phyloP scores from a whole-genome alignment of 2,113 vertebrate genomes.

The Tor tambroides region DNA sequence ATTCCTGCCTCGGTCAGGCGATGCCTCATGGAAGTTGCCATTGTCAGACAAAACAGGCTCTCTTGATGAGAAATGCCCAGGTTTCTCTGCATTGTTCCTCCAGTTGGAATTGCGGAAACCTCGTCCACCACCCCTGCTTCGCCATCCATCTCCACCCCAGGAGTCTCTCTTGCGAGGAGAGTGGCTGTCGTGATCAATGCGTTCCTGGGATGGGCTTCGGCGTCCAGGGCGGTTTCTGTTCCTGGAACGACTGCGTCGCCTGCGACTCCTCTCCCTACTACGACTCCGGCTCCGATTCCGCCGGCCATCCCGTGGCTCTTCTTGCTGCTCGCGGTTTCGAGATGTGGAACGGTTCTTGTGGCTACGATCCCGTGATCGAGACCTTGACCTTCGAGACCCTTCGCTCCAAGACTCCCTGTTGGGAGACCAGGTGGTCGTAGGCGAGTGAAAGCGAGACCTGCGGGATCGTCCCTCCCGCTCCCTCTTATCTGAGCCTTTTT shows the following conservation, averaged over 20 bases:
- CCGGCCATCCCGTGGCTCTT: conserved; percentile 69
- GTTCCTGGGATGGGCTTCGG: conserved; percentile 77
- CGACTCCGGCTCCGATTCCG: conserved; percentile 76
- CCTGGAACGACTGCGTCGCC: conserved; percentile 76
- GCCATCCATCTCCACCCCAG: conserved; percentile 66
- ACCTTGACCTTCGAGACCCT: conserved; percentile 76
- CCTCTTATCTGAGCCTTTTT: conserved; percentile 67
- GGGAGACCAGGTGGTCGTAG: conserved; percentile 92
- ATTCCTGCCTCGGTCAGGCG: conserved; percentile 78
- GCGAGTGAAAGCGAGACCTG: conserved; percentile 93
- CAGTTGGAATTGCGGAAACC: conserved; percentile 75
- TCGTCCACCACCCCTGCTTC: conserved; percentile 39
- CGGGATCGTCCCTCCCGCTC: conserved; percentile 67
- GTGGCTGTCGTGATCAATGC: conserved; percentile 77
- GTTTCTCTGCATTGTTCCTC: conserved; percentile 78
- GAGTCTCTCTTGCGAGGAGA: conserved; percentile 88
- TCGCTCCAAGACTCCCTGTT: conserved; percentile 78
- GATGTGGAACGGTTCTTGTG: conserved; percentile 78
- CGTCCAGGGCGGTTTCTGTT: conserved; percentile 82
- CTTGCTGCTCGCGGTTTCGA: conserved; percentile 79
- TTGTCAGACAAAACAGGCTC: conserved; percentile 74
- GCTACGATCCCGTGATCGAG: conserved; percentile 68
- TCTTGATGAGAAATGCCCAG: conserved; percentile 75
- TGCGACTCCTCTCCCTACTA: conserved; percentile 80
- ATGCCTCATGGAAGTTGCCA: conserved; percentile 70